Conservation (phyloP, 2,797 vertebrate genomes). For the Bryconaethiops microstoma region DNA sequence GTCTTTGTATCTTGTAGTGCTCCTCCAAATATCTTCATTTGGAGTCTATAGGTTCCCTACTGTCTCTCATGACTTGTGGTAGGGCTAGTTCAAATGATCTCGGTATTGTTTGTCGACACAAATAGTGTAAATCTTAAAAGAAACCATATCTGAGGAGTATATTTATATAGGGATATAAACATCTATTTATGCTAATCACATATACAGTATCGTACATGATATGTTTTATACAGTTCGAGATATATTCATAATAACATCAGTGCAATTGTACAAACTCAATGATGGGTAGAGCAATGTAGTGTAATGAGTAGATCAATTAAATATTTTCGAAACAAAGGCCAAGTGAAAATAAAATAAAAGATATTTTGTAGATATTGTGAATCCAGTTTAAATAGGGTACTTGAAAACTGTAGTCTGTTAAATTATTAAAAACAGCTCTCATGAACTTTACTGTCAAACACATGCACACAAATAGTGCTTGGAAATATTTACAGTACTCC, state of each 20-base stretch:
- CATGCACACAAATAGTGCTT: slow-evolving; percentile 56
- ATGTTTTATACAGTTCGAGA: slow-evolving; percentile 69
- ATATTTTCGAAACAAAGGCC: slow-evolving; percentile 66
- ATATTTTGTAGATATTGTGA: slow-evolving; percentile 79
- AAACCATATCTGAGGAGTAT: slow-evolving; percentile 70
- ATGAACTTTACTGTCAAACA: slow-evolving; percentile 32
- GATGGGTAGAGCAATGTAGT: slow-evolving; percentile 69
- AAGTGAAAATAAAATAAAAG: slow-evolving; percentile 60
- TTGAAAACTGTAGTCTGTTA: slow-evolving; percentile 72
- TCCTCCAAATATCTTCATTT: slow-evolving; percentile 41
- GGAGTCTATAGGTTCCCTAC: slow-evolving; percentile 42
- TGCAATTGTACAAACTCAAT: slow-evolving; percentile 64
- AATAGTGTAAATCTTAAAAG: slow-evolving; percentile 45
- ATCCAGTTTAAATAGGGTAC: slow-evolving; percentile 68
- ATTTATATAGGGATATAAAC: slow-evolving; percentile 68
- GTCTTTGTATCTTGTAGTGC: slow-evolving; percentile 33
- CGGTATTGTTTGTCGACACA: slow-evolving; percentile 54
- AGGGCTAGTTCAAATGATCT: slow-evolving; percentile 45
- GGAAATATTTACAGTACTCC: slow-evolving; percentile 13
- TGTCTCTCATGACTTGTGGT: slow-evolving; percentile 34
- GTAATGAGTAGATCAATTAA: slow-evolving; percentile 59
- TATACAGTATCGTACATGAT: slow-evolving; percentile 69
- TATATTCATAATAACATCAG: slow-evolving; percentile 70
- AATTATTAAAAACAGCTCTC: slow-evolving; percentile 52
- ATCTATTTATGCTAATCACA: slow-evolving; percentile 75